A percentile compares a stretch with the other conserved stretches of the same genome.
Evolutionary conservation across 1,140 invertebrate genomes (phyloP).

Genomic region (Arion vulgaris): DNA sequence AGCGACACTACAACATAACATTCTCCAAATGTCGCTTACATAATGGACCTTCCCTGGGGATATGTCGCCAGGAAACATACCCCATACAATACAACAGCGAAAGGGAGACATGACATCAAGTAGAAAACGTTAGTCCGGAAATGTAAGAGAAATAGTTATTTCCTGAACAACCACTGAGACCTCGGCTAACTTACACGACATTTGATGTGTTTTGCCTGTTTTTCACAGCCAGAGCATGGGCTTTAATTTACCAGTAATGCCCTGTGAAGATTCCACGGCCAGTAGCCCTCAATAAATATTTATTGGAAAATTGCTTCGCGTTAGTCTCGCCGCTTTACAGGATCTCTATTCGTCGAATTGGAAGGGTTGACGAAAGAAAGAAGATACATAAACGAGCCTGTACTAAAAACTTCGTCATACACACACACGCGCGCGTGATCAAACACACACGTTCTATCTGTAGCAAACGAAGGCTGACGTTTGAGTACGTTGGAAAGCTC

Average conservation of each 20-base stretch:
- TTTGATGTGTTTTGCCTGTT: conserved; percentile 5
- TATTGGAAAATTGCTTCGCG: conserved; percentile 11
- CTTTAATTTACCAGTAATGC: conserved; percentile 8
- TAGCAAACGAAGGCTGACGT: too few species aligned
- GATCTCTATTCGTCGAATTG: not conserved
- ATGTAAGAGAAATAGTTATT: not conserved
- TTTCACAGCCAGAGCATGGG: not conserved
- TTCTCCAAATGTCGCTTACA: not conserved
- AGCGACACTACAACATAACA: not conserved
- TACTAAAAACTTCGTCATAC: not conserved
- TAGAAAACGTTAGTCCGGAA: not conserved
- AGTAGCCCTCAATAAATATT: conserved; percentile 4
- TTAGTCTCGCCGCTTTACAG: not conserved
- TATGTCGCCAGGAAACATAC: not conserved
- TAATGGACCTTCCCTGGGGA: not conserved
- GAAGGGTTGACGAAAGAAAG: not conserved
- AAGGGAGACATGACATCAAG: not conserved
- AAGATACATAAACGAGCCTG: not conserved
- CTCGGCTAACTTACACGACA: not conserved
- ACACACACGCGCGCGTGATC: not conserved
- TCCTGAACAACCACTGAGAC: not conserved
- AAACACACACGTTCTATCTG: conserved; percentile 7
- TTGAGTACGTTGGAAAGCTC: too few species aligned
- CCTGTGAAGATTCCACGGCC: not conserved
- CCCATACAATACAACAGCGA: not conserved